Evolutionary conservation across 37 sponge, comb jelly and placozoan species (phyloP).

Genomic region (Spongilla lacustris): DNA sequence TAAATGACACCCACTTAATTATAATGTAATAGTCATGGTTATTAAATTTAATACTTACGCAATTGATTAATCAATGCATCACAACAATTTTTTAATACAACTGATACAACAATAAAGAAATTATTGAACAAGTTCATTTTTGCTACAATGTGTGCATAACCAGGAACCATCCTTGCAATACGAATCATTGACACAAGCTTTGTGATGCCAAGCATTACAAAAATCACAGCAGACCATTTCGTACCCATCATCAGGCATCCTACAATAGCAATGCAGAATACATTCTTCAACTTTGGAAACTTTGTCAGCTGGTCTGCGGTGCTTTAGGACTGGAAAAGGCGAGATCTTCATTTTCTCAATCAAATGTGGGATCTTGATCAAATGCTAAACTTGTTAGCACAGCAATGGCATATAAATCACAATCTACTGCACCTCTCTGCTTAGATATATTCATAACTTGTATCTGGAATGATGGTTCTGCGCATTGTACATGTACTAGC

Average conservation of each 20-base stretch:
- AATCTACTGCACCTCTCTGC: slow-evolving; percentile 37
- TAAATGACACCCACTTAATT: too few species aligned
- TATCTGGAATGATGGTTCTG: not conserved
- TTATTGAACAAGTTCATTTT: not conserved
- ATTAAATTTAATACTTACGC: too few species aligned
- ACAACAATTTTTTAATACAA: too few species aligned
- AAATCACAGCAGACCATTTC: slow-evolving; percentile 40
- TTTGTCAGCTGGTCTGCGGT: slow-evolving; percentile 10
- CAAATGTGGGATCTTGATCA: slow-evolving; percentile 14
- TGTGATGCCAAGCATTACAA: slow-evolving; percentile 44
- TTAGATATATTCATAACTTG: slow-evolving; percentile 41
- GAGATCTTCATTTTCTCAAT: slow-evolving; percentile 6
- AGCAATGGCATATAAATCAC: slow-evolving; percentile 35
- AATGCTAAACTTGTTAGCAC: slow-evolving; percentile 21
- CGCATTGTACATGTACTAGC: slow-evolving; percentile 1
- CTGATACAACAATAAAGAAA: too few species aligned
- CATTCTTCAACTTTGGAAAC: slow-evolving; percentile 12
- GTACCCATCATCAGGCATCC: slow-evolving; percentile 43
- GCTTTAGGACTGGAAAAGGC: slow-evolving; percentile 28
- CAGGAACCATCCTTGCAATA: too few species aligned
- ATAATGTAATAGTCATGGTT: too few species aligned
- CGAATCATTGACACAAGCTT: slow-evolving; percentile 10
- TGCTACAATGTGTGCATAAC: too few species aligned
- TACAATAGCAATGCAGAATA: slow-evolving; percentile 34
- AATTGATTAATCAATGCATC: too few species aligned